Evolutionary conservation across 2,888 invertebrate genomes (phyloP).

Genomic region (Listrodromus nycthemerus): DNA sequence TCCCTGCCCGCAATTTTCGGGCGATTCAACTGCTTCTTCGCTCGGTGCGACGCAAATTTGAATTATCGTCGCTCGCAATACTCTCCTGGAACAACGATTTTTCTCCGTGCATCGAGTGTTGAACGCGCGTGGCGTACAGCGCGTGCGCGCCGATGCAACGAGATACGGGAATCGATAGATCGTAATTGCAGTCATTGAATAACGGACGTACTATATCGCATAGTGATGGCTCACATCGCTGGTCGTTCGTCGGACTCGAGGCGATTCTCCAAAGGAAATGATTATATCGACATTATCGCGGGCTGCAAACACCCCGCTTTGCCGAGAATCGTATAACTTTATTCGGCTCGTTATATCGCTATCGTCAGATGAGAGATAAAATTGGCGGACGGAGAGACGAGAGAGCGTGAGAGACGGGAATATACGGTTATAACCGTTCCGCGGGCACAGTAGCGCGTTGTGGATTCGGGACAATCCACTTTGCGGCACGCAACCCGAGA

Average conservation of each 20-base stretch:
- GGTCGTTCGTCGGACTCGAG: neutral
- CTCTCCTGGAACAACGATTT: neutral
- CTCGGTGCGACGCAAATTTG: too few relatives aligned
- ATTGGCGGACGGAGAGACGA: slow-evolving; percentile 25
- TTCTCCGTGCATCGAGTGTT: neutral
- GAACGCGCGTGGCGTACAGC: neutral
- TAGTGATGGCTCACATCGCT: slow-evolving; percentile 1
- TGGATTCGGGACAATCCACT: slow-evolving; percentile 67
- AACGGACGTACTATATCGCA: slow-evolving; percentile 22
- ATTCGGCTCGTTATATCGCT: slow-evolving; percentile 35
- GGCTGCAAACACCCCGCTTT: neutral
- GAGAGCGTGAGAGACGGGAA: slow-evolving; percentile 27
- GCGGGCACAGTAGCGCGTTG: slow-evolving; percentile 52
- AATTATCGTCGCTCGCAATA: too few relatives aligned
- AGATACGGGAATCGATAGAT: slow-evolving; percentile 36
- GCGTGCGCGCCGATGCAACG: neutral
- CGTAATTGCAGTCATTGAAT: slow-evolving; percentile 43
- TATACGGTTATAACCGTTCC: slow-evolving; percentile 23
- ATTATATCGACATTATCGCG: slow-evolving; percentile 24
- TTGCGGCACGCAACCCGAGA: slow-evolving; percentile 67
- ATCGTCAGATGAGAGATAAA: slow-evolving; percentile 53
- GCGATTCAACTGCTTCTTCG: too few relatives aligned
- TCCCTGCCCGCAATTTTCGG: too few relatives aligned
- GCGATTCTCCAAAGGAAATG: slow-evolving; percentile 27
- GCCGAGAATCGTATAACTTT: slow-evolving; percentile 29